Conservation (phyloP, 2,797 vertebrate genomes). For the Esox lucius region DNA sequence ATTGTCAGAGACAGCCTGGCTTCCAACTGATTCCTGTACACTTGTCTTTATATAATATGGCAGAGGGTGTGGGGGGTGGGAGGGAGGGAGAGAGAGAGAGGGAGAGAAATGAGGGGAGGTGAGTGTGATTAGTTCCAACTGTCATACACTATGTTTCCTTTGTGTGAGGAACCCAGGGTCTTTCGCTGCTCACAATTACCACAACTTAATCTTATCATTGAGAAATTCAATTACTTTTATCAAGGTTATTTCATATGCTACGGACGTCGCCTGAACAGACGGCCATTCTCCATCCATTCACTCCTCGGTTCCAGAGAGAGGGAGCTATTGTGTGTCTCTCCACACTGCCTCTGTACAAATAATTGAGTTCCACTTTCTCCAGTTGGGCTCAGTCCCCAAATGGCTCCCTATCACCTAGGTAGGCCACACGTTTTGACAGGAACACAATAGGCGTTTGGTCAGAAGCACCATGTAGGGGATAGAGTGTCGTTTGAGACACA, state of each 20-base stretch:
- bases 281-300: conserved; percentile 1
- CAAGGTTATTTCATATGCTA: conserved; percentile 89
- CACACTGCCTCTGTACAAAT: conserved; percentile 71
- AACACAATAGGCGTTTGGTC: background rate
- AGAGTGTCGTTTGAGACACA: background rate
- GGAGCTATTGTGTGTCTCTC: conserved; percentile 71
- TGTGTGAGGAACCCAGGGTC: conserved; percentile 75
- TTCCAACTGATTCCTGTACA: conserved; percentile 62
- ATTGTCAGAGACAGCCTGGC: conserved; percentile 71
- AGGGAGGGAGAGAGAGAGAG: background rate
- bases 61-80: conserved; percentile 17
- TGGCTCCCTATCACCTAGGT: background rate
- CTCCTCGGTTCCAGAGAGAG: conserved; percentile 72
- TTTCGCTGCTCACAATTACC: conserved; percentile 87
- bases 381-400: background rate
- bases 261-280: conserved; percentile 75
- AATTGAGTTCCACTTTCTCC: conserved; percentile 75
- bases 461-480: too few species aligned
- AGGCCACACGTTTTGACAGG: background rate
- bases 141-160: conserved; percentile 82
- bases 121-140: conserved; percentile 81
- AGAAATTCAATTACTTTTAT: conserved; percentile 98
- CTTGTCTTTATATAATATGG: conserved; percentile 46
- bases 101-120: background rate
- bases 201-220: conserved; percentile 93